Evolutionary conservation across 2,797 vertebrate species (phyloP).

Genomic region (Loriculus beryllinus): DNA sequence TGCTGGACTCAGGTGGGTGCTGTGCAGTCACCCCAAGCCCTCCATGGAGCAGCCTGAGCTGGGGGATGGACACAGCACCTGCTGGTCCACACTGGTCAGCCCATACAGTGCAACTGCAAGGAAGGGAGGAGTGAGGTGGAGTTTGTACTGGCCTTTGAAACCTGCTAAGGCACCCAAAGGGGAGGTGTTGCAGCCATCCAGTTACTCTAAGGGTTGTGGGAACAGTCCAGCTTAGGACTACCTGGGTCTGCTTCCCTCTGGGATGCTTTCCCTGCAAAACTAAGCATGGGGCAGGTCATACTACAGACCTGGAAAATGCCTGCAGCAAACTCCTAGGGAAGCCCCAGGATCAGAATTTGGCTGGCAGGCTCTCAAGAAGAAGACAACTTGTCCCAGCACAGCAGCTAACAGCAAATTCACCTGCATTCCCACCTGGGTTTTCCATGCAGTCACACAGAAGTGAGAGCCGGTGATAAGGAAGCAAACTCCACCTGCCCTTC

Average conservation of each 20-base stretch:
- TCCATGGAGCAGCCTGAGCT: background rate
- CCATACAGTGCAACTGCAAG: background rate
- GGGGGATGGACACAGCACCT: background rate
- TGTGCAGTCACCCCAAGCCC: background rate
- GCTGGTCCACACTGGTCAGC: background rate
- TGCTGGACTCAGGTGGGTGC: background rate
- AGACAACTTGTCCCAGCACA: background rate
- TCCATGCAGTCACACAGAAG: background rate
- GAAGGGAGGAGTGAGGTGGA: background rate
- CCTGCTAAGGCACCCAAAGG: background rate
- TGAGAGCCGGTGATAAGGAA: accelerated
- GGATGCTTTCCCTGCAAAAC: background rate
- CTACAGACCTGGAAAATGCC: background rate
- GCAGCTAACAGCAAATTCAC: accelerated
- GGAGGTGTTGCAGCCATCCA: background rate
- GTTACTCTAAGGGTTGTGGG: background rate
- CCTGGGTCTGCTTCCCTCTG: background rate
- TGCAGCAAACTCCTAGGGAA: background rate
- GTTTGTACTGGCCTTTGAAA: background rate
- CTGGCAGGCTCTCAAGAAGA: background rate
- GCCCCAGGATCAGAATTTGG: background rate
- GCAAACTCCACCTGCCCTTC: background rate
- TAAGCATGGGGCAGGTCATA: background rate
- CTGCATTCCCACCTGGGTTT: background rate
- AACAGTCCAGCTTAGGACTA: background rate